These are phyloP conservation scores for Spisula subtruncata DNA, from an alignment of 2,888 invertebrate genomes.

Conservation along the genomic window DNA sequence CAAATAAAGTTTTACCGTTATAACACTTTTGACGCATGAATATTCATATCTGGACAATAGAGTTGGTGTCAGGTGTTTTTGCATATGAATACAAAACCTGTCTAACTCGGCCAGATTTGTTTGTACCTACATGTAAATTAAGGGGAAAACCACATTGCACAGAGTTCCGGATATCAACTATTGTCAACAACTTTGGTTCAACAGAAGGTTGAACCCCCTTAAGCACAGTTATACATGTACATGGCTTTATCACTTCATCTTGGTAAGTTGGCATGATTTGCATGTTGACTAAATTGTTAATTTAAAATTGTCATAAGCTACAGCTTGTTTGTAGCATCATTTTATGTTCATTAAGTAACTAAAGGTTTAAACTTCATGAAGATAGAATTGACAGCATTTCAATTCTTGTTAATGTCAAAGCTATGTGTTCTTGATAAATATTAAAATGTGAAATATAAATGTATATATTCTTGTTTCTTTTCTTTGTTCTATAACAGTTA, in stretches of 20 bases:
- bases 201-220: background rate
- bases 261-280: background rate
- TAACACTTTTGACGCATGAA: too few species aligned
- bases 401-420: background rate
- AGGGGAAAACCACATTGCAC: too few species aligned
- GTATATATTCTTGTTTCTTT: background rate
- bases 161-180: too few species aligned
- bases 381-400: background rate
- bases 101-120: too few species aligned
- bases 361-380: background rate
- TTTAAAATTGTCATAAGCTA: background rate
- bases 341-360: too few species aligned
- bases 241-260: background rate
- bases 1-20: too few species aligned
- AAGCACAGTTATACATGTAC: background rate
- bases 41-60: too few species aligned
- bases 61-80: too few species aligned
- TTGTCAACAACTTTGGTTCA: background rate
- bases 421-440: background rate
- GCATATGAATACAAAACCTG: too few species aligned
- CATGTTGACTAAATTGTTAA: background rate
- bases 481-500: background rate
- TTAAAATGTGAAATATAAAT: slow-evolving; percentile 2
- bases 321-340: too few species aligned
- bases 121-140: too few species aligned